phyloP scores from a whole-genome alignment of 35 echinoderm and acorn worm genomes.

The Patiria miniata region DNA sequence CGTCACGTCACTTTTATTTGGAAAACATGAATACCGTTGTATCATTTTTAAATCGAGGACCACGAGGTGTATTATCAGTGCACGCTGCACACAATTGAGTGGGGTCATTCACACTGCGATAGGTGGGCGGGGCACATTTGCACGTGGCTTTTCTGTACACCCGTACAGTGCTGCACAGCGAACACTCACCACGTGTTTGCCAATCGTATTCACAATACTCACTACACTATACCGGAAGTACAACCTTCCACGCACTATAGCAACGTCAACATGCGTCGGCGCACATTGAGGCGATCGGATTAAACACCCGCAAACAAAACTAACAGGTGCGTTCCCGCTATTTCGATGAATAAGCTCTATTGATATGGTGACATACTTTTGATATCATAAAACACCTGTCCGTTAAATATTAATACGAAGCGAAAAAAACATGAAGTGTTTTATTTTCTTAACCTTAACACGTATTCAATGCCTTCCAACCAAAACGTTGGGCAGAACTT shows the following conservation, averaged over 20 bases:
- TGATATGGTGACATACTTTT: not conserved
- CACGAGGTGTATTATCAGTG: no score
- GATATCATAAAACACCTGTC: slow-evolving; percentile 19
- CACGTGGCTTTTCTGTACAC: not conserved
- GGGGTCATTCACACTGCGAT: not conserved
- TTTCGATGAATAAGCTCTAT: not conserved
- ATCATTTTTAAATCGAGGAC: no score
- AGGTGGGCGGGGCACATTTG: slow-evolving; percentile 4
- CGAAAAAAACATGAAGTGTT: no score
- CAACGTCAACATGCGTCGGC: not conserved
- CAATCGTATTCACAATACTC: not conserved
- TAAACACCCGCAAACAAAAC: slow-evolving; percentile 15
- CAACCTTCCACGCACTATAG: not conserved
- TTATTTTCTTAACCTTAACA: no score
- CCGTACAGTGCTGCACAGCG: not conserved
- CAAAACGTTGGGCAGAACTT: no score
- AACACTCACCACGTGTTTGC: not conserved
- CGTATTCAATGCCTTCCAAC: no score
- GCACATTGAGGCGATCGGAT: not conserved
- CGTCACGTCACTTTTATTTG: no score
- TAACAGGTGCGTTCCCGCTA: not conserved
- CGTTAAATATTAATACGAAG: not conserved
- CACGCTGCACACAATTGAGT: not conserved
- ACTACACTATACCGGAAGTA: not conserved
- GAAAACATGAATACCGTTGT: no score